phyloP scores from a whole-genome alignment of 1,140 invertebrate genomes.

The Calephelis nemesis region DNA sequence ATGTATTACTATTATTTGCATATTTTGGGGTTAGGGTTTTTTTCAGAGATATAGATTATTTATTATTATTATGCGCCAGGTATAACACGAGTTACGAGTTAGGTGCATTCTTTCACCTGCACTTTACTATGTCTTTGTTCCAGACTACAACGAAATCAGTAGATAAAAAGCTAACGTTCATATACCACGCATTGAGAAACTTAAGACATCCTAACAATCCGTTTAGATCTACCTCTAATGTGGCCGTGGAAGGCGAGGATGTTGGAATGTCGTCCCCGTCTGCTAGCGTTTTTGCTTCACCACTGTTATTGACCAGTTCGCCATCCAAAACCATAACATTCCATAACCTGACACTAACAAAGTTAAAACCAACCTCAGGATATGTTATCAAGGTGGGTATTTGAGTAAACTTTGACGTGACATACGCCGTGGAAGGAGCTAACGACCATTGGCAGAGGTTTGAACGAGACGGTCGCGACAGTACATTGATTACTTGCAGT shows the following conservation, averaged over 20 bases:
- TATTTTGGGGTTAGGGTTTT: no score
- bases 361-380: neutral
- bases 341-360: conserved; percentile 1
- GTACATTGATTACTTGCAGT: conserved; percentile 18
- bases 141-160: conserved; percentile 9
- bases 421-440: neutral
- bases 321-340: neutral
- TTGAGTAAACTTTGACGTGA: neutral
- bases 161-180: conserved; percentile 34
- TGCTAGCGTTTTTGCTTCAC: conserved; percentile 59
- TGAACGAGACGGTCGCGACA: conserved; percentile 23
- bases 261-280: conserved; percentile 58
- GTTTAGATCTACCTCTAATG: conserved; percentile 51
- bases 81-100: no score
- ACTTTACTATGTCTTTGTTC: conserved; percentile 1
- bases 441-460: conserved; percentile 5
- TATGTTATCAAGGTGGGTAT: neutral
- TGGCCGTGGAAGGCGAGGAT: conserved; percentile 39
- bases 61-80: no score
- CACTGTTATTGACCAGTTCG: conserved; percentile 57
- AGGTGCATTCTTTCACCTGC: no score
- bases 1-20: no score
- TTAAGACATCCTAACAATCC: conserved; percentile 46
- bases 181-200: conserved; percentile 36
- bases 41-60: no score